These are phyloP conservation scores for Carcharodon carcharias DNA, from an alignment of 2,797 vertebrate genomes.

Conservation along the genomic window DNA sequence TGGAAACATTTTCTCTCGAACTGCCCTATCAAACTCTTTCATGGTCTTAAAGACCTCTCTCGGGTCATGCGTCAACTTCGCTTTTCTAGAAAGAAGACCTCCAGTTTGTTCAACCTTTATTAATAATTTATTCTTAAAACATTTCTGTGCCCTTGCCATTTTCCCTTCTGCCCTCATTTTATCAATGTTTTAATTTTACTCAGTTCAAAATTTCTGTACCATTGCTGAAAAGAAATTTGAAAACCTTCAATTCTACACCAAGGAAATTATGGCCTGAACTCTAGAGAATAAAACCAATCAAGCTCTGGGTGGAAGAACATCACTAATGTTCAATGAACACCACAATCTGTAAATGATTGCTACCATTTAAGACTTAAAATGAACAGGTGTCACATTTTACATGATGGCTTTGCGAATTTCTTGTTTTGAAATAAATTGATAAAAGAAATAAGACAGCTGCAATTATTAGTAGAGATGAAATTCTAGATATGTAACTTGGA, in stretches of 20 bases:
- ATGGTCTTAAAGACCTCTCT: background rate
- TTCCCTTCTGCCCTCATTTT: background rate
- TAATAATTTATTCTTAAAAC: background rate
- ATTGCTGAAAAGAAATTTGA: background rate
- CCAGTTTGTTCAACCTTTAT: background rate
- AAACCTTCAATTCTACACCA: background rate
- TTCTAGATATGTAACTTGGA: background rate
- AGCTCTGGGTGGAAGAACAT: too few relatives aligned
- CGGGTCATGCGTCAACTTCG: background rate
- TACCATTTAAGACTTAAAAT: background rate
- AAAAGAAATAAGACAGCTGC: background rate
- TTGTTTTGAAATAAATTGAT: constrained; percentile 8
- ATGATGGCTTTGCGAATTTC: background rate
- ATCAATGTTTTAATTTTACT: background rate
- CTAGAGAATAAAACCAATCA: background rate
- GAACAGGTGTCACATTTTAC: background rate
- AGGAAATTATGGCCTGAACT: background rate
- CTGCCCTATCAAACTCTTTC: background rate
- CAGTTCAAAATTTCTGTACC: background rate
- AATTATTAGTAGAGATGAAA: background rate
- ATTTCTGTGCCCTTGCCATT: background rate
- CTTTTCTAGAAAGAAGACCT: background rate
- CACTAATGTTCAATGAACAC: background rate
- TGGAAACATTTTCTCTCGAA: background rate
- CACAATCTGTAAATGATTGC: background rate